Evolutionary conservation across 2,797 vertebrate species (phyloP), one percentile per base, ranked within the genome.

Genomic region (Sebastes oblongus): DNA sequence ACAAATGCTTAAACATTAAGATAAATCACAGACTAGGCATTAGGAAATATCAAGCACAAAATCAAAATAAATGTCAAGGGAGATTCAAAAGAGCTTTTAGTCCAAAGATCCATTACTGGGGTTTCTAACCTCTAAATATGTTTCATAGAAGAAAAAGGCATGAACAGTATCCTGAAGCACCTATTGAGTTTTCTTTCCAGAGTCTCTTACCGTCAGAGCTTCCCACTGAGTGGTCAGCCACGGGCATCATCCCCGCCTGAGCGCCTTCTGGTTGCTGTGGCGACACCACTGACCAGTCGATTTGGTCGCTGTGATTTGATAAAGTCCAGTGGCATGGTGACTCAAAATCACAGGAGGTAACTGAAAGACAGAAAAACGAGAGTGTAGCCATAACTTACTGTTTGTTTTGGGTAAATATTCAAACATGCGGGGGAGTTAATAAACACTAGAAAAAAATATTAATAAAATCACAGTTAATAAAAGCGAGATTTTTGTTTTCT

Each of bases 241-340:
- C 85, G 54, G 96, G 94, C 78, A 72, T 77, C 72, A 13, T 52
- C 80, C 30, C 77, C 20, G 76, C 82, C 76, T 78, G 85, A 42
- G 83, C 65, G 36, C 86, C 87, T 27, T 88, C 68, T 18, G 89
- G 87, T 77, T 93, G 92, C 86, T 88, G 87, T 71, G 93, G 88
- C 20, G 95, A 95, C 81, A 92, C 94, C 22, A 96, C 89, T 5
- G 81, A 86, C 97, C 97, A 98, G 88, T 97, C 97, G 1, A 93
- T 95, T 66, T 89, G 94, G 81, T 87, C 82, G 25, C 81, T 93
- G 86, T 95, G 94, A 83, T 95, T 93, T 77, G 97, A 97, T 1
- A 92, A 90, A 61, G 90, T 94, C 97, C 97, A 98, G 56, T 92
- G 91, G 72, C 97, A 98, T 36, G 78, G 88, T 32, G 96, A 95